A percentile compares a stretch with the other conserved stretches of the same genome.
Evolutionary conservation across 2,113 vertebrate genomes (phyloP).

Genomic region (Tauraco erythrolophus): DNA sequence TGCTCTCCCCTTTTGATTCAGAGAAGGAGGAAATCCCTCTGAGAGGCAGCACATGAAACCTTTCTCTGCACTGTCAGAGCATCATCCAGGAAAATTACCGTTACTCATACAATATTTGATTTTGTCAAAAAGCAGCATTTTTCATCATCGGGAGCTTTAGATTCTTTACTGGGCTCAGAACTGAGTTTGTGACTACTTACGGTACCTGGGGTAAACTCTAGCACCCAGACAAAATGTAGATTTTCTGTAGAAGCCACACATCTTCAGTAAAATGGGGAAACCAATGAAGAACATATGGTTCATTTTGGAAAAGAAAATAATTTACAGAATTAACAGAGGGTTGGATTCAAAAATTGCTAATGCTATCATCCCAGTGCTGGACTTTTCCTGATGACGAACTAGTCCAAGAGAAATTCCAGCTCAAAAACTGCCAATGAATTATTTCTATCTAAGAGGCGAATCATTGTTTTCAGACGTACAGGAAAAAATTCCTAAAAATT

Average conservation of each 20-base stretch:
- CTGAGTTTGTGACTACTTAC: neutral
- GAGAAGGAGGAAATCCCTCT: neutral
- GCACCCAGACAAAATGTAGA: neutral
- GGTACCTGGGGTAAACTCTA: neutral
- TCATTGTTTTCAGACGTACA: neutral
- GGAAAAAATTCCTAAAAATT: neutral
- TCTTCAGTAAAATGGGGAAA: neutral
- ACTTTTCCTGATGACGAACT: neutral
- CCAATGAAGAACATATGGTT: neutral
- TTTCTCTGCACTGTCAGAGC: neutral
- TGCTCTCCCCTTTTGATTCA: neutral
- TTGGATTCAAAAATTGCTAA: neutral
- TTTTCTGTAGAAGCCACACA: neutral
- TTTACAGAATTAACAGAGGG: neutral
- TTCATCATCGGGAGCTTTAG: neutral
- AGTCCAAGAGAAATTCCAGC: neutral
- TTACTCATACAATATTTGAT: neutral
- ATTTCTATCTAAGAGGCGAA: neutral
- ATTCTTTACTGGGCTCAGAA: neutral
- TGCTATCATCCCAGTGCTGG: neutral
- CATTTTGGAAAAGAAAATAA: neutral
- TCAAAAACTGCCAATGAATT: neutral
- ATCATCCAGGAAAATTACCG: neutral
- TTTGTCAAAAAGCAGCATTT: neutral
- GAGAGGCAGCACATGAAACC: neutral